Conservation (phyloP, 2,888 invertebrate genomes). For the Aphodius sticticus region DNA sequence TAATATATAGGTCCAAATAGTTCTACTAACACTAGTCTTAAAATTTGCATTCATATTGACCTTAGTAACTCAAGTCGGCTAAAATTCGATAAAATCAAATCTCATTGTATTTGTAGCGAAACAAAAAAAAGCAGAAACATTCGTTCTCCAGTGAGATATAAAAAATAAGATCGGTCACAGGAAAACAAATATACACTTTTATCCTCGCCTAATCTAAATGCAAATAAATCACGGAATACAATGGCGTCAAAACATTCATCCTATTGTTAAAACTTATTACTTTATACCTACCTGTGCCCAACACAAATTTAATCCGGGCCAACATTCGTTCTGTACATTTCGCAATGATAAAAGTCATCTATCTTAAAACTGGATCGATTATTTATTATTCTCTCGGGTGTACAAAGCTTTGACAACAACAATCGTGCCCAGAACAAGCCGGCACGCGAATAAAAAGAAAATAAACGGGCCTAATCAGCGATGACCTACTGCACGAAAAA, state of each 20-base stretch:
- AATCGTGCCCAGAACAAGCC: neutral
- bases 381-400: neutral
- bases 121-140: neutral
- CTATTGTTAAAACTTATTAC: neutral
- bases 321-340: neutral
- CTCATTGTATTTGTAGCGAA: too few relatives aligned
- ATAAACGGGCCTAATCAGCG: slow-evolving; percentile 13
- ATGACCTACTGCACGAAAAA: slow-evolving; percentile 19
- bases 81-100: too few relatives aligned
- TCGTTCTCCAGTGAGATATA: neutral
- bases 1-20: too few relatives aligned
- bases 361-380: neutral
- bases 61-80: too few relatives aligned
- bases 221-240: neutral
- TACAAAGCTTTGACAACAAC: neutral
- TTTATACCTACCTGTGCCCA: neutral
- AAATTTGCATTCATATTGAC: too few relatives aligned
- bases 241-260: neutral
- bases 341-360: neutral
- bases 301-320: neutral
- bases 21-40: too few relatives aligned
- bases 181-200: neutral
- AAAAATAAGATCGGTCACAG: neutral
- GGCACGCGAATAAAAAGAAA: neutral
- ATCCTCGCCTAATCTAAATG: neutral